Conservation (phyloP, 92 coral and sea anemone genomes). For the Epizoanthus ramosus region DNA sequence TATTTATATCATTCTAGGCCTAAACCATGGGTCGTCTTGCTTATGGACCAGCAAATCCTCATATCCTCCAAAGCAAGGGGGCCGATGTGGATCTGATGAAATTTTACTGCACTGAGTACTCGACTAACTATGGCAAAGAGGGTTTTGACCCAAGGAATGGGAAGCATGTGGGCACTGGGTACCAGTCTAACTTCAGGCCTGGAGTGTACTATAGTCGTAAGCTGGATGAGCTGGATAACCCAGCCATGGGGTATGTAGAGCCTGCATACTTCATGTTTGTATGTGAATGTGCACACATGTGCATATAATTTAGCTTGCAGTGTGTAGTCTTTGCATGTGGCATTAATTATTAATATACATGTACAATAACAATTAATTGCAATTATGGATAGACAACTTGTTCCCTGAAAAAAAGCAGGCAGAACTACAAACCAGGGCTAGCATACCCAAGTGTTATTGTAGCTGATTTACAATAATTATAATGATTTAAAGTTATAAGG, state of each 20-base stretch:
- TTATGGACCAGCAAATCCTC: conserved; percentile 93
- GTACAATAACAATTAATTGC: too few species aligned
- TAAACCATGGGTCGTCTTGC: conserved; percentile 85
- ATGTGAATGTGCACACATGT: not conserved
- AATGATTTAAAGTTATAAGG: too few species aligned
- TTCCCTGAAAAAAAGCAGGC: too few species aligned
- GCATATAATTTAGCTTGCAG: not conserved
- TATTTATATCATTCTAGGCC: not conserved
- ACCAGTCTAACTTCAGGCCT: conserved; percentile 98
- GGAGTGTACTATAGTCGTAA: conserved; percentile 94
- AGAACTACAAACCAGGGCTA: too few species aligned
- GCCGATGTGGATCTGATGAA: conserved; percentile 88
- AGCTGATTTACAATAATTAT: too few species aligned
- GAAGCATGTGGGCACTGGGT: conserved; percentile 92
- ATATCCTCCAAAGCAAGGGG: conserved; percentile 91
- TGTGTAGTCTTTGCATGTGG: not conserved
- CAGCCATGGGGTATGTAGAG: conserved; percentile 92
- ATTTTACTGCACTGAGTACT: conserved; percentile 94
- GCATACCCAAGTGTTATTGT: too few species aligned
- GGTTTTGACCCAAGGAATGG: conserved; percentile 86
- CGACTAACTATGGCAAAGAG: conserved; percentile 88
- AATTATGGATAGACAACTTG: too few species aligned
- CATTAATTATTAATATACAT: too few species aligned
- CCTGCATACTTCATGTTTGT: not conserved
- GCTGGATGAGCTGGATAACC: conserved; percentile 90